phyloP scores from a whole-genome alignment of 2,888 invertebrate species.

The Apamea monoglypha region DNA sequence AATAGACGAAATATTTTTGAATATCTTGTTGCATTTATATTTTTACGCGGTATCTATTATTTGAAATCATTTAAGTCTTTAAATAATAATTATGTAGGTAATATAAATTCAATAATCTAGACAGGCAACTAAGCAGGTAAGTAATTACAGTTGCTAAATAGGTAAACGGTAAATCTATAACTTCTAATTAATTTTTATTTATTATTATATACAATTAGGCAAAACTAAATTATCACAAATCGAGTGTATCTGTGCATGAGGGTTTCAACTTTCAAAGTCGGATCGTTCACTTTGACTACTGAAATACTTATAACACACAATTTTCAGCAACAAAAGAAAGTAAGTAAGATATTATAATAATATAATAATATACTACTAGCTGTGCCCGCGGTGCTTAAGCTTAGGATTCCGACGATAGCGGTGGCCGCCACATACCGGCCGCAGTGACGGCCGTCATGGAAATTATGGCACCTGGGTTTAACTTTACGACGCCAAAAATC shows the following conservation, averaged over 20 bases:
- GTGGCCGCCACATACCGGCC: not conserved
- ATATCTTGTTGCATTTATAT: conserved; percentile 7
- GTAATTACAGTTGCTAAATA: conserved; percentile 43
- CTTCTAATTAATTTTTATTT: conserved; percentile 58
- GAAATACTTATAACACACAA: conserved; percentile 49
- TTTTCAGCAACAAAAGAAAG: conserved; percentile 31
- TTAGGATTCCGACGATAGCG: not conserved
- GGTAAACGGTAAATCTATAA: conserved; percentile 46
- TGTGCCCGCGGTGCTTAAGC: conserved; percentile 1
- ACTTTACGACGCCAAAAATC: not conserved
- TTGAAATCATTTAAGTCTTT: conserved; percentile 7
- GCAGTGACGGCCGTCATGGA: not conserved
- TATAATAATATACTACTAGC: conserved; percentile 20
- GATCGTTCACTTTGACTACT: conserved; percentile 61
- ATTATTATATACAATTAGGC: conserved; percentile 69
- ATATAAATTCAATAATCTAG: conserved; percentile 23
- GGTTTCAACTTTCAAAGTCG: conserved; percentile 38
- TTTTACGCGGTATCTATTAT: conserved; percentile 1
- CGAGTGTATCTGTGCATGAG: conserved; percentile 51
- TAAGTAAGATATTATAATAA: conserved; percentile 4
- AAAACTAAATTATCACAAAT: conserved; percentile 68
- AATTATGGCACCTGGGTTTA: not conserved
- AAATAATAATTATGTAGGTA: not conserved
- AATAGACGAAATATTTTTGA: conserved; percentile 16
- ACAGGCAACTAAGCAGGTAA: conserved; percentile 27